Evolutionary conservation across 2,797 vertebrate genomes (phyloP), one percentile per base, ranked within the genome.

Genomic region (Oreortyx pictus): DNA sequence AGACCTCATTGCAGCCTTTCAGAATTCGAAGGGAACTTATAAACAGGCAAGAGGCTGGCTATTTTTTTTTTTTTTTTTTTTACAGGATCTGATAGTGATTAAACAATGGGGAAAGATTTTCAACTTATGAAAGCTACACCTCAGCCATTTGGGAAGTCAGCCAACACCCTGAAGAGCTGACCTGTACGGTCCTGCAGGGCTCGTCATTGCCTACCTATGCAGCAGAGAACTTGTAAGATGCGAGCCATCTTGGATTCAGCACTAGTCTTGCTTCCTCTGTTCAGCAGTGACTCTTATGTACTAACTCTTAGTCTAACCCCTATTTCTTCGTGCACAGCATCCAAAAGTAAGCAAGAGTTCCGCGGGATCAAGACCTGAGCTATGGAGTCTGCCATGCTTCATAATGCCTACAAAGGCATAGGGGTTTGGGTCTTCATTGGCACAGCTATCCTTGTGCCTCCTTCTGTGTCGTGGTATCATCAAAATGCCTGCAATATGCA

Each of bases 401-500:
- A 11, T 8, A 23, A 29, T 67, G 47, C 29, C 29, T 41, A 19
- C 50, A 37, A 0, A 1, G 68, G 11, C 7, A 33, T 3, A 18
- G 11, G 56, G 31, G n/a, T 61, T 61, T 18, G 31, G 22, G 33
- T 60, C 50, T 77, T 71, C 68, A 46, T 14, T 27, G 25, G 33
- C 25, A 31, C 0, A 2, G 37, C 60, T 41, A 43, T 67, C 79
- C 29, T 86, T 66, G 67, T 43, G 70, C 11, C 29, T 47, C 17
- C 37, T 80, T 74, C 37, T 73, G 33, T 6, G 2, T 52, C 0
- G 0, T 5, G 0, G 22, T 35, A 25, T 35, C 33, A 35, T n/a
- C 31, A 35, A 67, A 41, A 31, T 18, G 14, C 25, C 62, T 65
- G 41, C 57, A 41, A 14, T 15, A 77, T n/a, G 19, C 46, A 44